Evolutionary conservation across 2,797 vertebrate species (phyloP), one percentile per base, ranked within the genome.

Genomic region (Nothura maculosa): DNA sequence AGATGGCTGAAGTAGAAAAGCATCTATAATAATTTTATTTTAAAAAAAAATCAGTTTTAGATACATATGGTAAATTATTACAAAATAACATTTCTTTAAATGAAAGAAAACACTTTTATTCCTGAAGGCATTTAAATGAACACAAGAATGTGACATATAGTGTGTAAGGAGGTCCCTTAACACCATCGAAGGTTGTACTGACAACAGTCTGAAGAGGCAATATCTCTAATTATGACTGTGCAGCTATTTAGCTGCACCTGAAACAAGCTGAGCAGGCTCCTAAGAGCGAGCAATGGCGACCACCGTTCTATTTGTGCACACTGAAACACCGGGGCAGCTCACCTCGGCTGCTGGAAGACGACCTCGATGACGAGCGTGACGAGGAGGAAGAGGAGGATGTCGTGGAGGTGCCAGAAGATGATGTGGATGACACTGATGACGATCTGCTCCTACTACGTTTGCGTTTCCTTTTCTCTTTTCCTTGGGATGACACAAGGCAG

Each of bases 361-460:
- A 98, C 17, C 97, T 98, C 0, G 98, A 98, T 1, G 95, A 97
- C 2, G 98, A 98, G 0, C 87, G 96, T 0, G 98, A 98, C 0
- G 98, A 98, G 1, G 98, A 98, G 1, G 97, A 97, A 25, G 98
- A 98, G 21, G 87, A 77, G 36, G 97, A 97, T 2, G 98, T 92
- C 0, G 98, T 96, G 0, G 98, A 91, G 0, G 98, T 96, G 0
- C 97, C 97, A 32, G 98, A 98, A 7, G 97, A 97, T 0, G 98
- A 98, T 0, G 98, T 97, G 1, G 95, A 90, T 67, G 97, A 95
- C 85, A 95, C 6, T 6, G 98, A 98, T 6, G 98, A 99, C 4
- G 98, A 99, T 96, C 98, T 97, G 94, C 98, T 99, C 78, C 98
- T 98, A 93, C 99, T 99, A 58, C 98, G 98, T 96, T 98, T 98